phyloP scores from a whole-genome alignment of 2,113 vertebrate genomes.

The Nicator chloris region DNA sequence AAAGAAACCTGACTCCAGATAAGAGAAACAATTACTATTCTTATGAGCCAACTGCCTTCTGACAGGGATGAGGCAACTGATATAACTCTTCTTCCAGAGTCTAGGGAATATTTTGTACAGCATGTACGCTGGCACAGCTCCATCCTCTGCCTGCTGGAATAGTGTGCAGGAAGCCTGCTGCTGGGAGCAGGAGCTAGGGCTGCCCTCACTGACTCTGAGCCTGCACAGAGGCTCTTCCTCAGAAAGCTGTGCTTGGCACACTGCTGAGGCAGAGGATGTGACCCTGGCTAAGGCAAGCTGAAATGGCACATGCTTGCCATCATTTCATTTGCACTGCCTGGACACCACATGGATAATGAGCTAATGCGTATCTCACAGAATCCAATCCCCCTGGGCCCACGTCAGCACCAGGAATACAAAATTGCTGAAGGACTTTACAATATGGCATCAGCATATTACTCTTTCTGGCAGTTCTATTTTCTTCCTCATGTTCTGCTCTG shows the following conservation, averaged over 20 bases:
- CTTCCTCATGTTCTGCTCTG: neutral
- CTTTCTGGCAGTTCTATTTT: neutral
- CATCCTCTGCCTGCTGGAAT: neutral
- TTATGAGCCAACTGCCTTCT: neutral
- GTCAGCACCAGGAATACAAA: neutral
- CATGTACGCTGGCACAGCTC: neutral
- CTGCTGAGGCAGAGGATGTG: neutral
- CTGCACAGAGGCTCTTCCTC: neutral
- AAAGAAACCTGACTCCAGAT: neutral
- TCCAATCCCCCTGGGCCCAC: neutral
- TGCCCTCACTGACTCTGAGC: neutral
- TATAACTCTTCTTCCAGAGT: neutral
- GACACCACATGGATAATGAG: rapidly evolving
- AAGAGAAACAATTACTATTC: neutral
- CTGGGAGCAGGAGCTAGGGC: neutral
- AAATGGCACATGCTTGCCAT: neutral
- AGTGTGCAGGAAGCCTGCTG: neutral
- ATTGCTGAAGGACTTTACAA: neutral
- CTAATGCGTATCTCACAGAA: neutral
- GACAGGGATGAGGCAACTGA: neutral
- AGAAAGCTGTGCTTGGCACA: rapidly evolving
- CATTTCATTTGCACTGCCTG: neutral
- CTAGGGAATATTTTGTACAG: neutral
- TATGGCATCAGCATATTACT: neutral
- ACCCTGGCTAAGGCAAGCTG: neutral